Conservation (phyloP, 2,888 invertebrate species). For the Isoperla grammatica region DNA sequence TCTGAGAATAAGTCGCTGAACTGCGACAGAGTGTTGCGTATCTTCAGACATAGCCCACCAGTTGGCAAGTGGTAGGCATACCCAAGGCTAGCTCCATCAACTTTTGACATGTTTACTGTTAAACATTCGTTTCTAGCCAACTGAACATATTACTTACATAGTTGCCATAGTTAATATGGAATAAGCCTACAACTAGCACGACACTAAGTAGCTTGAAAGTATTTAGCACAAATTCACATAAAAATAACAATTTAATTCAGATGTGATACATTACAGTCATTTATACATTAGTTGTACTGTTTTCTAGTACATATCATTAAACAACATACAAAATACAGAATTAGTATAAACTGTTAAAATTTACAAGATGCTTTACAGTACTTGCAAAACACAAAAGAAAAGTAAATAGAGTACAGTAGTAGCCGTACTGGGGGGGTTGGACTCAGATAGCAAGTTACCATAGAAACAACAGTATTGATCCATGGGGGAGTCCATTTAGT, state of each 20-base stretch:
- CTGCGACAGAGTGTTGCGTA: slow-evolving; percentile 74
- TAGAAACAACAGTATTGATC: slow-evolving; percentile 27
- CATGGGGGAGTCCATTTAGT: slow-evolving; percentile 20
- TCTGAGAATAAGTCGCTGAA: slow-evolving; percentile 94
- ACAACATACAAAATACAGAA: slow-evolving; percentile 1
- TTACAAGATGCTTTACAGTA: neutral
- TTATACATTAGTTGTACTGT: neutral
- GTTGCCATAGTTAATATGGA: neutral
- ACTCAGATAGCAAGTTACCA: slow-evolving; percentile 11
- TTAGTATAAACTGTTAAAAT: neutral
- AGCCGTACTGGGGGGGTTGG: neutral
- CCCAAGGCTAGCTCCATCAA: slow-evolving; percentile 60
- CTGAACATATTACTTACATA: neutral
- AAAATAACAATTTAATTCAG: too few species aligned
- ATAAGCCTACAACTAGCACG: neutral
- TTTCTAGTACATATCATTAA: neutral
- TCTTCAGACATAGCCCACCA: slow-evolving; percentile 68
- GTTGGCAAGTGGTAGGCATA: slow-evolving; percentile 80
- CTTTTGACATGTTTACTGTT: slow-evolving; percentile 34
- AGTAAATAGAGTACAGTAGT: neutral
- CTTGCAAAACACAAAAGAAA: neutral
- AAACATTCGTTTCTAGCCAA: neutral
- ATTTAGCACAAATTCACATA: too few species aligned
- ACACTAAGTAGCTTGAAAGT: too few species aligned
- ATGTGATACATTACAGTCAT: neutral